phyloP scores from a whole-genome alignment of 2,888 invertebrate species.

The Tanypteryx hageni region DNA sequence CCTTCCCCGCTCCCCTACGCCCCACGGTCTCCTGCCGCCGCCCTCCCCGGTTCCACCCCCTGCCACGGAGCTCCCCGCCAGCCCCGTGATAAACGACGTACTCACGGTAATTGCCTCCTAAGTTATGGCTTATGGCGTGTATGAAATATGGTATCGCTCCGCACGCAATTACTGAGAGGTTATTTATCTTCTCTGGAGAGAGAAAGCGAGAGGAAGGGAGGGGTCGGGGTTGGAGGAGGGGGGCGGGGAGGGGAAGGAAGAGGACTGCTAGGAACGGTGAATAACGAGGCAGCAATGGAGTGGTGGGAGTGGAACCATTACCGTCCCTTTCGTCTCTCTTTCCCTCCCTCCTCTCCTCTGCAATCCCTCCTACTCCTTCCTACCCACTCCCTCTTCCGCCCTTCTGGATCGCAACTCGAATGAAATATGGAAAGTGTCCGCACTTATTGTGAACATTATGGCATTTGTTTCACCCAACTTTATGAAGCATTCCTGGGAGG shows the following conservation, averaged over 20 bases:
- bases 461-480: constrained; percentile 65
- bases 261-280: constrained; percentile 43
- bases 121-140: constrained; percentile 79
- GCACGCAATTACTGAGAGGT: constrained; percentile 79
- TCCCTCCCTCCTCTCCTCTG: background rate
- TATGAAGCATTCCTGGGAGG: constrained; percentile 59
- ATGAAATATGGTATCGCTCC: constrained; percentile 80
- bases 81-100: constrained; percentile 78
- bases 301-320: constrained; percentile 18
- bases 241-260: background rate
- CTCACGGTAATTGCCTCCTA: constrained; percentile 80
- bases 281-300: constrained; percentile 60
- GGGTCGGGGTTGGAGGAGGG: background rate
- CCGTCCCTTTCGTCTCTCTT: background rate
- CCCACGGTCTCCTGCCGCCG: constrained; percentile 68
- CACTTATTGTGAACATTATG: constrained; percentile 65
- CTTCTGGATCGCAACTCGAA: constrained; percentile 43
- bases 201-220: constrained; percentile 34
- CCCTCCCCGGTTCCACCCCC: constrained; percentile 67
- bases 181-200: constrained; percentile 76
- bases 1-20: constrained; percentile 42
- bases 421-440: constrained; percentile 65
- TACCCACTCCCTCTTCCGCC: background rate
- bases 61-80: constrained; percentile 16
- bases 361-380: background rate